A percentile compares a stretch with the other conserved stretches of the same genome.
Conservation (phyloP, 2,113 vertebrate genomes). For the Actenoides lindsayi region DNA sequence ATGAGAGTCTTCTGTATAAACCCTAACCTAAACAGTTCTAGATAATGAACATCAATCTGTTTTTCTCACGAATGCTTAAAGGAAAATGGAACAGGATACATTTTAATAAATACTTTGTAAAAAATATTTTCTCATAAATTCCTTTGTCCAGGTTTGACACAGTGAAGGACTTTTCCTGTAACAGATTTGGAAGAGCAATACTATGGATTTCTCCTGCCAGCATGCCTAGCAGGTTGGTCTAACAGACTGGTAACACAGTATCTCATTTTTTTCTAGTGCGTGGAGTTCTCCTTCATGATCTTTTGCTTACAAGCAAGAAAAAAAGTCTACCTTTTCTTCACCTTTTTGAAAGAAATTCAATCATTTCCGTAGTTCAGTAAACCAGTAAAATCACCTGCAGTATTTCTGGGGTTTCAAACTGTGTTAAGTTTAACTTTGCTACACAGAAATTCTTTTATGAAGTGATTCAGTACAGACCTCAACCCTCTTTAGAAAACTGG, state of each 20-base stretch:
- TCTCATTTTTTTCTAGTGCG: neutral
- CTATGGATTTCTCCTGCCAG: neutral
- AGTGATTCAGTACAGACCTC: conserved; percentile 1
- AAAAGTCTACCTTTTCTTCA: neutral
- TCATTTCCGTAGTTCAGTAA: conserved; percentile 1
- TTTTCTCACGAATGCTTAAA: neutral
- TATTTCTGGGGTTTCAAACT: conserved; percentile 4
- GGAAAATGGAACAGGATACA: neutral
- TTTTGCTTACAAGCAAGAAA: neutral
- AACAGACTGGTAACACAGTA: neutral
- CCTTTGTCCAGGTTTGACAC: neutral
- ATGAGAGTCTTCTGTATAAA: neutral
- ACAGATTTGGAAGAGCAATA: neutral
- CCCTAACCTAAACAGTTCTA: neutral
- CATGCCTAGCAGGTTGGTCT: neutral
- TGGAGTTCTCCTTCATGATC: neutral
- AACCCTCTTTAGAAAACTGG: conserved; percentile 6
- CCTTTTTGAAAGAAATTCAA: neutral
- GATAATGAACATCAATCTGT: neutral
- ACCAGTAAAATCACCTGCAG: neutral
- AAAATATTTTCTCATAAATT: neutral
- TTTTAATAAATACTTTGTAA: neutral
- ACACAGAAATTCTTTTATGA: conserved; percentile 21
- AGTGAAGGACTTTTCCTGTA: neutral
- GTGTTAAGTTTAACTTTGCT: conserved; percentile 1